These are phyloP conservation scores for Gryllus longicercus DNA, from an alignment of 2,888 invertebrate species.

Conservation along the genomic window DNA sequence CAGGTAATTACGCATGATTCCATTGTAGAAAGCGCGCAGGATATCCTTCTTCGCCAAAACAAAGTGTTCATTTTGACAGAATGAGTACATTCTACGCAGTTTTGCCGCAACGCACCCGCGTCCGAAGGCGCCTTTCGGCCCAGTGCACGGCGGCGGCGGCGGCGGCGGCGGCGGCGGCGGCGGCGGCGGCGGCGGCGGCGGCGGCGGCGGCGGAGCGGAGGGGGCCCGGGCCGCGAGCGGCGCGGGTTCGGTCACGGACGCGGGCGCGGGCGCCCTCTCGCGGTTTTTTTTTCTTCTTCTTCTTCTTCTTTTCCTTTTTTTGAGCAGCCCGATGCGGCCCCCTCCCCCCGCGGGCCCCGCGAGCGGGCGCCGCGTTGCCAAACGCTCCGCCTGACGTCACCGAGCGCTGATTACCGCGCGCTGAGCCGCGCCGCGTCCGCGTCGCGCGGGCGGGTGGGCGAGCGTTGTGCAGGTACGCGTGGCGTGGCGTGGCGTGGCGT, in stretches of 20 bases:
- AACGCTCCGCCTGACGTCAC: background rate
- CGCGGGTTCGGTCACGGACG: background rate
- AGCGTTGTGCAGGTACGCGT: background rate
- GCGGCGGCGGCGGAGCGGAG: too few relatives aligned
- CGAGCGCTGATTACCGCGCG: background rate
- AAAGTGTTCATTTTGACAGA: too few relatives aligned
- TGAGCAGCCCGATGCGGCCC: too few relatives aligned
- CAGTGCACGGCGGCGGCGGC: too few relatives aligned
- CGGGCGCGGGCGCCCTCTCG: slow-evolving; percentile 21
- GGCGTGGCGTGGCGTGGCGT: background rate
- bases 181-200: background rate
- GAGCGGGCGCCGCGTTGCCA: background rate
- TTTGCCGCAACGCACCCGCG: too few relatives aligned
- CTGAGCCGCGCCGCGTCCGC: background rate
- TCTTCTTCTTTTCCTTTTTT: too few relatives aligned
- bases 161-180: background rate
- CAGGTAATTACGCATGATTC: too few relatives aligned
- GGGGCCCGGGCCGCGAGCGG: slow-evolving; percentile 3
- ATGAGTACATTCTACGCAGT: too few relatives aligned
- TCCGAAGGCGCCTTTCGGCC: too few relatives aligned
- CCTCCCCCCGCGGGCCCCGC: too few relatives aligned
- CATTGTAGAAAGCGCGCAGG: too few relatives aligned
- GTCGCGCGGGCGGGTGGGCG: background rate
- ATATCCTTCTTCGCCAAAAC: too few relatives aligned
- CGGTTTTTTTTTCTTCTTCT: background rate